Conservation (phyloP, 1,140 invertebrate genomes). For the Lethrus apterus region DNA sequence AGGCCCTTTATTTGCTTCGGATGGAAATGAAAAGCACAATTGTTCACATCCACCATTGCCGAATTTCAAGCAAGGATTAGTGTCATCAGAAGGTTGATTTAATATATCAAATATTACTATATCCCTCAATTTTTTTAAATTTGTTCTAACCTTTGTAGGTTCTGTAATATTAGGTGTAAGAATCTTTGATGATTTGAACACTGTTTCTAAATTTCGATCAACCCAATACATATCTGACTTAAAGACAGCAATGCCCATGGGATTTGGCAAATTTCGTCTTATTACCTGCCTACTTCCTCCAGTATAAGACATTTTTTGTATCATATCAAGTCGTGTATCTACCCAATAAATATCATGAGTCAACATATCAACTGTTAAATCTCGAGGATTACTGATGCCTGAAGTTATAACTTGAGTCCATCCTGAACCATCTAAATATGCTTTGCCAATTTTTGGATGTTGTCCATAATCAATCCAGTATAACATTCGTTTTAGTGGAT, state of each 20-base stretch:
- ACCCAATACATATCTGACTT: slow-evolving; percentile 89
- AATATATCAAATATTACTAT: slow-evolving; percentile 84
- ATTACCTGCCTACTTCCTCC: slow-evolving; percentile 77
- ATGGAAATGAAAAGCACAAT: slow-evolving; percentile 88
- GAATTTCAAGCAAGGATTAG: slow-evolving; percentile 67
- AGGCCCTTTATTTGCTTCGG: slow-evolving; percentile 13
- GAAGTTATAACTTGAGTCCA: slow-evolving; percentile 83
- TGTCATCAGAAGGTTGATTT: slow-evolving; percentile 75
- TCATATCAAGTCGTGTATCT: slow-evolving; percentile 86
- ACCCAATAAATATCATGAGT: slow-evolving; percentile 98
- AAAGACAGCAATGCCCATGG: slow-evolving; percentile 87
- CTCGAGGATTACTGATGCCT: slow-evolving; percentile 84
- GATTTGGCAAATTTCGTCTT: slow-evolving; percentile 83
- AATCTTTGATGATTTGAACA: slow-evolving; percentile 78
- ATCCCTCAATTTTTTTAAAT: slow-evolving; percentile 75
- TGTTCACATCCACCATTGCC: slow-evolving; percentile 85
- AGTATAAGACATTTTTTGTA: slow-evolving; percentile 78
- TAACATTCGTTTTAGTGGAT: slow-evolving; percentile 85
- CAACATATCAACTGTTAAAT: slow-evolving; percentile 87
- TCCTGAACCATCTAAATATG: slow-evolving; percentile 82
- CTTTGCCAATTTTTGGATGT: slow-evolving; percentile 88
- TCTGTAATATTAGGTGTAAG: slow-evolving; percentile 56
- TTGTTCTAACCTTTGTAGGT: slow-evolving; percentile 67
- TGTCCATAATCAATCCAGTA: slow-evolving; percentile 99
- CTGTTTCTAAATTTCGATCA: slow-evolving; percentile 82